A percentile compares a stretch with the other conserved stretches of the same genome.
Evolutionary conservation across 2,113 vertebrate genomes (phyloP).

Genomic region (Opisthocomus hoazin): DNA sequence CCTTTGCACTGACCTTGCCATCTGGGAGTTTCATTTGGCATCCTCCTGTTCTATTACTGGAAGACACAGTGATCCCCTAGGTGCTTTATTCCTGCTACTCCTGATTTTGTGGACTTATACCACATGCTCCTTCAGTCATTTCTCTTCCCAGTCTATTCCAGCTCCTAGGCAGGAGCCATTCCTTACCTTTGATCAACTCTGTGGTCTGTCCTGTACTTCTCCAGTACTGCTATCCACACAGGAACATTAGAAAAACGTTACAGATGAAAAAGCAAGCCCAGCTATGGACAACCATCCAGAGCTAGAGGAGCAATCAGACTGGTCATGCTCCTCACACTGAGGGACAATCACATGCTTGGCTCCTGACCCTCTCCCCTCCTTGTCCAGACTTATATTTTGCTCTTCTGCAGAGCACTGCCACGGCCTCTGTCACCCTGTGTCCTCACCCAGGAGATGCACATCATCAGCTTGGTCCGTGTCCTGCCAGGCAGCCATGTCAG

Average conservation of each 20-base stretch:
- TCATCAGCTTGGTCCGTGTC: neutral
- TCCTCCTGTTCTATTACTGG: neutral
- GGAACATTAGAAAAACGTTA: neutral
- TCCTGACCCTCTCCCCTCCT: neutral
- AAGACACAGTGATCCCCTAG: neutral
- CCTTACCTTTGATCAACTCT: neutral
- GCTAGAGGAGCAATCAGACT: neutral
- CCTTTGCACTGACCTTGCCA: slow-evolving; percentile 23
- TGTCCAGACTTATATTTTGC: neutral
- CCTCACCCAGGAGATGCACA: neutral
- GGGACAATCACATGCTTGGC: neutral
- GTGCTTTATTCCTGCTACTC: neutral
- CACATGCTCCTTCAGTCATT: neutral
- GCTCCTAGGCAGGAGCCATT: neutral
- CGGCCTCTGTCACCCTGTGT: neutral
- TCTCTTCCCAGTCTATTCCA: neutral
- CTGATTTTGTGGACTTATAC: neutral
- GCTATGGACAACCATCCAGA: neutral
- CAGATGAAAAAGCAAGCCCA: neutral
- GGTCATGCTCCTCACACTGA: neutral
- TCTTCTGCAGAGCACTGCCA: neutral
- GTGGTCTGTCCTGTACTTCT: neutral
- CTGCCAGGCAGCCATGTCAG: neutral
- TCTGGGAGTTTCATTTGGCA: slow-evolving; percentile 16
- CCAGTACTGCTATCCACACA: neutral